phyloP scores from a whole-genome alignment of 2,113 vertebrate species.

The Albula goreensis region DNA sequence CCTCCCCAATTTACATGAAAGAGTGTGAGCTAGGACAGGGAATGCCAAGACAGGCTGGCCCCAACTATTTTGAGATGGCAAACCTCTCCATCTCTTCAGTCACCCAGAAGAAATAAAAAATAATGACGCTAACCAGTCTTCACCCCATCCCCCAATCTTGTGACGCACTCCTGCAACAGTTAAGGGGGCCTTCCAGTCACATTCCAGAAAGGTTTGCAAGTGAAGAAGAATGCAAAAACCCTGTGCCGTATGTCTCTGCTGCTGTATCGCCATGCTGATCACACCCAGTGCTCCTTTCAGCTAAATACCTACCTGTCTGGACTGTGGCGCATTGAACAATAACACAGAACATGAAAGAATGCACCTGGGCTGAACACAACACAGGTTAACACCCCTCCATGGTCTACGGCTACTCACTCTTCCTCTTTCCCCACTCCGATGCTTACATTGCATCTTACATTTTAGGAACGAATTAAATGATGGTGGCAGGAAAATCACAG shows the following conservation, averaged over 20 bases:
- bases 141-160: neutral
- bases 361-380: neutral
- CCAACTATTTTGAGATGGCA: constrained; percentile 14
- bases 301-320: constrained; percentile 44
- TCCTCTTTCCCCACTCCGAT: neutral
- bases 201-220: constrained; percentile 38
- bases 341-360: neutral
- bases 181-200: neutral
- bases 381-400: neutral
- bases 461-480: neutral
- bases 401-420: too few relatives aligned
- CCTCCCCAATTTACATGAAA: neutral
- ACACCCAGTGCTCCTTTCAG: constrained; percentile 29
- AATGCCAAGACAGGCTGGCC: constrained; percentile 28
- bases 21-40: constrained; percentile 41
- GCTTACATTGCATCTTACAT: neutral
- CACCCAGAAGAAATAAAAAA: neutral
- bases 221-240: constrained; percentile 45
- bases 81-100: neutral
- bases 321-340: constrained; percentile 19
- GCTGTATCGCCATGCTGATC: constrained; percentile 35
- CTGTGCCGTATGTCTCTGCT: constrained; percentile 21
- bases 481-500: too few relatives aligned
- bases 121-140: neutral
- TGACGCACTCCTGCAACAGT: neutral